These are phyloP conservation scores for Cephus pulcher DNA, from an alignment of 2,888 invertebrate species.

Conservation along the genomic window DNA sequence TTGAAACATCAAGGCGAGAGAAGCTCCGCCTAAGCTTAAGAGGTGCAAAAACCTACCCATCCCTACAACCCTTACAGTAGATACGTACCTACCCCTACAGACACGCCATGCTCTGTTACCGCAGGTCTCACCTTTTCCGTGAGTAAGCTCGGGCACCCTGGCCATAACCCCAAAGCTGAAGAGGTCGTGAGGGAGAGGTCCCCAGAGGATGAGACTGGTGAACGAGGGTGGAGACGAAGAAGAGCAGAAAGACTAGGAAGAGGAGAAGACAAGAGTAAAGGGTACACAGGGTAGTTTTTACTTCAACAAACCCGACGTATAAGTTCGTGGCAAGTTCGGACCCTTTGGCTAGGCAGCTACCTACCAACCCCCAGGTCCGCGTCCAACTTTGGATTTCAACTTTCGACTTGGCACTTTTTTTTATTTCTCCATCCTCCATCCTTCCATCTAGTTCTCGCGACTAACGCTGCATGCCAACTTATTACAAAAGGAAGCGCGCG, in stretches of 20 bases:
- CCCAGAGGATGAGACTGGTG: not conserved
- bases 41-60: not conserved
- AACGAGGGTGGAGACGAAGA: not conserved
- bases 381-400: not conserved
- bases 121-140: not conserved
- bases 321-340: not conserved
- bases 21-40: not conserved
- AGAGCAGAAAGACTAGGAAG: not conserved
- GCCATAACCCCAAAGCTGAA: not conserved
- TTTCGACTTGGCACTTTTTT: not conserved
- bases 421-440: not conserved
- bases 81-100: not conserved
- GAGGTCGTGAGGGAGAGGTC: not conserved
- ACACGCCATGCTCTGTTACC: not conserved
- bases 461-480: slow-evolving; percentile 30
- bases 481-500: slow-evolving; percentile 38
- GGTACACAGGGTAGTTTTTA: not conserved
- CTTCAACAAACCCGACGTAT: not conserved
- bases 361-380: not conserved
- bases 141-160: not conserved
- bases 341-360: not conserved
- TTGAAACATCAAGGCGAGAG: not conserved
- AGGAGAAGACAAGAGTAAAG: not conserved
- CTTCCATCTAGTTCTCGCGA: not conserved
- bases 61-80: not conserved